A percentile compares a stretch with the other conserved stretches of the same genome.
Evolutionary conservation across 2,113 vertebrate species (phyloP).

Genomic region (Caretta caretta): DNA sequence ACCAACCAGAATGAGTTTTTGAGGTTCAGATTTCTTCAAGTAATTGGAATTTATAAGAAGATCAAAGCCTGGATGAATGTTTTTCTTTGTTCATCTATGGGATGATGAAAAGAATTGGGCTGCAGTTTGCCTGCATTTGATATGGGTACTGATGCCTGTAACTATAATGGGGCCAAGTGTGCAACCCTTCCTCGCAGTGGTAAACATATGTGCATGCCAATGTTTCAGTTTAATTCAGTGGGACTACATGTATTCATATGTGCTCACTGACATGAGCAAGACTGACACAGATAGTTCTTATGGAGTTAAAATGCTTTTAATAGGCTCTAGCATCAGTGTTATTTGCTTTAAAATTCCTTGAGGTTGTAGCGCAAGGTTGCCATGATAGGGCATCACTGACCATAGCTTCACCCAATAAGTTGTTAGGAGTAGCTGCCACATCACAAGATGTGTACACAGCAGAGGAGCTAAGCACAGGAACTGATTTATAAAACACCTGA

Average conservation of each 20-base stretch:
- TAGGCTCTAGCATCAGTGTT: background rate
- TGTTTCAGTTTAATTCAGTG: background rate
- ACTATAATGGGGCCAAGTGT: too few relatives aligned
- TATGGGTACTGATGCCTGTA: too few relatives aligned
- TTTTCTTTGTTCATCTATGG: background rate
- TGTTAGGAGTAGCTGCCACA: background rate
- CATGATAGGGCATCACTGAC: background rate
- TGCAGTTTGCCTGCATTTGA: background rate
- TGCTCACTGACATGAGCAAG: background rate
- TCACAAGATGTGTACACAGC: background rate
- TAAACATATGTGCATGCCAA: background rate
- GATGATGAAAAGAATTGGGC: background rate
- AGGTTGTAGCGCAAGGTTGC: background rate
- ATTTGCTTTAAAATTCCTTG: background rate
- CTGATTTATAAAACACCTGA: background rate
- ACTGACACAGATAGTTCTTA: background rate
- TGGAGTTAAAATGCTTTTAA: too few relatives aligned
- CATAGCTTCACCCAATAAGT: background rate
- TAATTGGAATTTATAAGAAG: background rate
- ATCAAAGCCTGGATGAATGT: background rate
- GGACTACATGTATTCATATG: background rate
- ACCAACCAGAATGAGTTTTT: background rate
- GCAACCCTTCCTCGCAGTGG: too few relatives aligned
- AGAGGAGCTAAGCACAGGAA: background rate
- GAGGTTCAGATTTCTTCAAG: background rate